Evolutionary conservation across 2,797 vertebrate species (phyloP), one percentile per base, ranked within the genome.

Genomic region (Macropodus opercularis): DNA sequence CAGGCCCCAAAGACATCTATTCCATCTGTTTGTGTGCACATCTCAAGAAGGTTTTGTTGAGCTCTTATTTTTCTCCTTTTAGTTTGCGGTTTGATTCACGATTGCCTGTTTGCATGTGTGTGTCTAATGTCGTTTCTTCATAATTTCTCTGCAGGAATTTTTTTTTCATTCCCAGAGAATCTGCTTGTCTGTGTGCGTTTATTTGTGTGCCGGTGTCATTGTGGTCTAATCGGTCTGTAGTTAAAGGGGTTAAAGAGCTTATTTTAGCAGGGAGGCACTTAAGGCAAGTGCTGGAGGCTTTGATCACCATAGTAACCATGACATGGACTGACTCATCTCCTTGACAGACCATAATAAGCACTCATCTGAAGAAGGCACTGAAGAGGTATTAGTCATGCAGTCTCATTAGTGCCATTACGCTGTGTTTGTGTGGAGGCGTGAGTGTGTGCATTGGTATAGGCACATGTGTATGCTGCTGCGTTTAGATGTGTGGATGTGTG

Each of bases 291-390:
- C 64, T 58, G 55, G 55, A 73, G 79, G 77, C 69, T 79, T 80
- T 84, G 63, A 87, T 89, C 81, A 81, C 87, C 82, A 87, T 89
- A 72, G 87, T 73, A 86, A 89, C 88, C 26, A 40, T 85, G 79
- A 66, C 79, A 86, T 61, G 65, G 75, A 80, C 80, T 85, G 87
- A 87, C 78, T 87, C 87, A 87, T 84, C 84, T 82, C 70, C 72
- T 85, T 87, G 83, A 88, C 87, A 88, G 81, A 87, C 87, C 88
- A 89, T 87, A 90, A 89, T 89, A 87, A 88, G 85, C 79, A 85
- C 77, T 89, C 77, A 71, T 85, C 70, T 84, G 75, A 80, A 87
- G 83, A 81, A 74, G 73, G 42, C 46, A 79, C 75, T 83, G 81
- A 86, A 84, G 76, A 87, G 83, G 84, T 79, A 88, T 92, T 90